These are phyloP conservation scores for Strix aluco DNA, from an alignment of 2,113 vertebrate species.

Conservation along the genomic window DNA sequence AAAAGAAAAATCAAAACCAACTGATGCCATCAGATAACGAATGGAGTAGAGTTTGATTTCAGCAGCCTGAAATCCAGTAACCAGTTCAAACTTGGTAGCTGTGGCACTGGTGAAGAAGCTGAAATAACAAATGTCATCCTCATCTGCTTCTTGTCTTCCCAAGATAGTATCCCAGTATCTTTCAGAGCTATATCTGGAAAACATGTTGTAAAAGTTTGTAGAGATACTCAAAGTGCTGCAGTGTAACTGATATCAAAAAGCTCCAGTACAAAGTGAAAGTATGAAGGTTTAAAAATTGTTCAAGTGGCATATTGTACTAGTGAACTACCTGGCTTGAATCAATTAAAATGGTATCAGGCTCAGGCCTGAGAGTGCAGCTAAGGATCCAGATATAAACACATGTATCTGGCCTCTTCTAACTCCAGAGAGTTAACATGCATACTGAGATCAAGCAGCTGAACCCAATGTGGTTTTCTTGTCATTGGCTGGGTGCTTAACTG, in stretches of 20 bases:
- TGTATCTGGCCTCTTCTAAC: not conserved
- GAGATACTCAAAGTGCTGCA: not conserved
- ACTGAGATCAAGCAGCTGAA: not conserved
- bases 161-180: not conserved
- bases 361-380: not conserved
- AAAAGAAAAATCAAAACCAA: not conserved
- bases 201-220: not conserved
- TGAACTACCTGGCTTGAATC: not conserved
- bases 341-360: not conserved
- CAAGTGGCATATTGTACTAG: not conserved
- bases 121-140: not conserved
- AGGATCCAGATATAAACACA: not conserved
- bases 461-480: not conserved
- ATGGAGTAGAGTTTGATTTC: not conserved
- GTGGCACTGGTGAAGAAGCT: not conserved
- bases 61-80: not conserved
- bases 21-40: not conserved
- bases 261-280: not conserved
- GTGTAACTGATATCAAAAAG: not conserved
- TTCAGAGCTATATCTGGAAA: not conserved
- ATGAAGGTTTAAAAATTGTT: not conserved
- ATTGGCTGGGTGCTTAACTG: not conserved
- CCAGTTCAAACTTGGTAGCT: not conserved
- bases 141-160: not conserved
- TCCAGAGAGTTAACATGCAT: not conserved